Base-by-base conservation (phyloP, 2,888 invertebrate genomes). In the Lithosia quadra region DNA sequence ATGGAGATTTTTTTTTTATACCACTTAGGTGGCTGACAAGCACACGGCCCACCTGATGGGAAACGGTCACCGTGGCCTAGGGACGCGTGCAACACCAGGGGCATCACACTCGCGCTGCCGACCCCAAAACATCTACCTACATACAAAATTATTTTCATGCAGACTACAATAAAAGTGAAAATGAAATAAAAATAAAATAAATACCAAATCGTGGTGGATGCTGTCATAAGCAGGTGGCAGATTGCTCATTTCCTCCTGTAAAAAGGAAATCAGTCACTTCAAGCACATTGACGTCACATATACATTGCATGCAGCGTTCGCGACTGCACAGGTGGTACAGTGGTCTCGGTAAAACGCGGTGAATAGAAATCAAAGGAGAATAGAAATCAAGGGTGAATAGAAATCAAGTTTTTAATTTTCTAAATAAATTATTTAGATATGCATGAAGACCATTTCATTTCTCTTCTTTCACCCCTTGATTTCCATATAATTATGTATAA, bases 151-250 rank as follows among this genome's bases (percentile, higher is more conserved):
- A 13, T 13, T 56, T 13, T 24, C 56, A 28, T 56, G 56, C 28
- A 21, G 67, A 64, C 43, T 71, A 65, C 60, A 63, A 39, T 55
- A 59, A 69, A 7, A 21, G 9, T 9, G 21, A 5, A 56, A 56
- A 55, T 72, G 67, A 71, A 68, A 69, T 49, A 49, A 67, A 70
- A 74, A 66, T 69, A 74, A 76, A 80, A 83, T 77, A 91, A 92
- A 95, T 96, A 97, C 97, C 97, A 97, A 96, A 92, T 97, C 97
- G 84, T 97, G 97, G 85, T 96, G 96, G 84, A 97, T 96, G 91
- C 96, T 96, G 92, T 95, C 96, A 90, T 97, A 96, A 85, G 96
- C 96, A 81, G 97, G 96, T 74, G 96, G 96, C 79, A 96, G 95
- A 93, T 96, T 96, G 90, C 96, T 90, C 90, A 94, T 94, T 95